A percentile compares a stretch with the other conserved stretches of the same genome.
phyloP scores from a whole-genome alignment of 2,113 vertebrate genomes.

The Perca schrenkii region DNA sequence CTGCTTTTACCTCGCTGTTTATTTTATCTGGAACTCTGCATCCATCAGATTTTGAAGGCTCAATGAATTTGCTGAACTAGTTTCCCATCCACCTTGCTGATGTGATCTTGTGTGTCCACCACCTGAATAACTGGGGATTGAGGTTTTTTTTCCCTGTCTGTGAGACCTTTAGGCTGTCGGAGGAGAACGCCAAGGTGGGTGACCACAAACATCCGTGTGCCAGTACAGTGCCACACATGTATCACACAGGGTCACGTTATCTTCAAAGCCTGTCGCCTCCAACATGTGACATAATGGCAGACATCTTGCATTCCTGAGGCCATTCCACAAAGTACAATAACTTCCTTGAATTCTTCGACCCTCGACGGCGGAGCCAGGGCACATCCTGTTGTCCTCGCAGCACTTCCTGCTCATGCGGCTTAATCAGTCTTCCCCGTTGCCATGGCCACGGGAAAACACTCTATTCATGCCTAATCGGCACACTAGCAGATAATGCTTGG shows the following conservation, averaged over 20 bases:
- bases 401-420: constrained; percentile 92
- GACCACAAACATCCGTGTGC: constrained; percentile 61
- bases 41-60: constrained; percentile 6
- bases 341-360: constrained; percentile 99
- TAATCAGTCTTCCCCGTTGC: constrained; percentile 90
- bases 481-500: background rate
- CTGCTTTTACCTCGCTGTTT: constrained; percentile 40
- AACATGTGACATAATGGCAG: constrained; percentile 85
- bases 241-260: constrained; percentile 72
- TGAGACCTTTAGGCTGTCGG: constrained; percentile 12
- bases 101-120: background rate
- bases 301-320: constrained; percentile 92
- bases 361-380: constrained; percentile 94
- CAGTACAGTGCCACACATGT: constrained; percentile 40
- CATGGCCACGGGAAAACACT: constrained; percentile 83
- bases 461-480: constrained; percentile 15
- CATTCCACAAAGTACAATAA: constrained; percentile 98
- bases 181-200: constrained; percentile 54
- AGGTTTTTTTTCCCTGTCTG: background rate
- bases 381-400: constrained; percentile 99
- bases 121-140: background rate
- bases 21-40: constrained; percentile 18
- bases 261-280: constrained; percentile 88
- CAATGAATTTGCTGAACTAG: constrained; percentile 13
- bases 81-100: background rate